Evolutionary conservation across 2,113 vertebrate genomes (phyloP), one percentile per base, ranked within the genome.

Genomic region (Otis tarda): DNA sequence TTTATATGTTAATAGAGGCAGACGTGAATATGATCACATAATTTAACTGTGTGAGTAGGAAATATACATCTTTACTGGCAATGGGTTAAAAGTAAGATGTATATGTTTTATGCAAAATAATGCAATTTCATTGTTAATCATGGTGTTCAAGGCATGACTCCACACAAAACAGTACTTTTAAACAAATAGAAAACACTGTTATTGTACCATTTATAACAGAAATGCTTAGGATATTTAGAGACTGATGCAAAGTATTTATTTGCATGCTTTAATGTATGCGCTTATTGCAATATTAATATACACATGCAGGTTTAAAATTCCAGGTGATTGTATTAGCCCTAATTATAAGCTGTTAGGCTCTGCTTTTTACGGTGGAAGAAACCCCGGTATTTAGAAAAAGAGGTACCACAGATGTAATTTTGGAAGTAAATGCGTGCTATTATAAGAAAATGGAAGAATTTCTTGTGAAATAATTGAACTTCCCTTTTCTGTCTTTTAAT

Each of bases 1-100:
- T 97, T 97, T 97, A 92, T 97, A 97, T 97, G 97, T 94, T 96
- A 97, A 97, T 97, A 83, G 57, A 92, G 63, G 90, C 83, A 92
- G 92, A 89, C 2, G 67, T 91, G 94, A 89, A 90, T 91, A 86
- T 74, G 87, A 87, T 95, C 64, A 60, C 52, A 78, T 97, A 86
- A 96, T 96, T 94, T 97, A 94, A 95, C 92, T 94, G 86, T 80
- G 63, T 89, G 88, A 95, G 69, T 74, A 94, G 90, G 87, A 96
- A 94, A 89, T 92, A 91, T 77, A 76, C 59, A 57, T 94, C 95
- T 94, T 85, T 68, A 43, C 68, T 87, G 77, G 80, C 85, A 86
- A 39, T 78, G 65, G 75, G 84, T 94, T 95, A 96, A 96, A 97
- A 97, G 79, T 89, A 90, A 96, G 90, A 94, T 90, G 60, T 92